Percentiles rank a stretch among this genome's conserved stretches.
Evolutionary conservation across 2,888 invertebrate species (phyloP).

Genomic region (Caenorhabditis sinica): DNA sequence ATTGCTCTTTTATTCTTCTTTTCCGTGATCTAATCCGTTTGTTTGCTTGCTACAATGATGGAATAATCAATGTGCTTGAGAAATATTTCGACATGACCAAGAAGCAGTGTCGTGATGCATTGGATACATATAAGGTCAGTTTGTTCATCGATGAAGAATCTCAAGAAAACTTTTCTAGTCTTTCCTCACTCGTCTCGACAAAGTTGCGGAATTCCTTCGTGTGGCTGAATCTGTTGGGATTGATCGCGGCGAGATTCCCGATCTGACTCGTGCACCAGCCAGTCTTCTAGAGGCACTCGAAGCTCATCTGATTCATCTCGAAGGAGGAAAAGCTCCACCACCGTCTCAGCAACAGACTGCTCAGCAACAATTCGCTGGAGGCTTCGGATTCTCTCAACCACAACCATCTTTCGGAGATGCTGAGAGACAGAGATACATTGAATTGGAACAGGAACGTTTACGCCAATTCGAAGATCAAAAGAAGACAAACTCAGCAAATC

Average conservation of each 20-base stretch:
- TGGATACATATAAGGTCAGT: conserved; percentile 92
- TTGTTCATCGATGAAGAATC: neutral
- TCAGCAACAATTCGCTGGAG: conserved; percentile 45
- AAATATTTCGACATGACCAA: conserved; percentile 99
- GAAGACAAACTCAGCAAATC: conserved; percentile 63
- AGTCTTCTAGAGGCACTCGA: conserved; percentile 97
- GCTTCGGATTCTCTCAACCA: conserved; percentile 47
- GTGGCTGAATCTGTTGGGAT: conserved; percentile 93
- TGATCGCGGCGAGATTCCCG: conserved; percentile 98
- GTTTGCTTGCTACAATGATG: conserved; percentile 99
- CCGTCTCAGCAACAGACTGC: conserved; percentile 67
- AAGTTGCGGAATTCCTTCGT: conserved; percentile 97
- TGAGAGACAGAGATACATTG: conserved; percentile 89
- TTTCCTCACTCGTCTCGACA: conserved; percentile 91
- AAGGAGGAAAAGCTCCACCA: conserved; percentile 87
- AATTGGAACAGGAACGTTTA: conserved; percentile 97
- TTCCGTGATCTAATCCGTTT: conserved; percentile 98
- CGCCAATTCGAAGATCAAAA: conserved; percentile 81
- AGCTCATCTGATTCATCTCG: conserved; percentile 94
- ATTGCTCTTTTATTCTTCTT: conserved; percentile 98
- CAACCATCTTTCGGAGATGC: conserved; percentile 84
- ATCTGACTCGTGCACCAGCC: conserved; percentile 97
- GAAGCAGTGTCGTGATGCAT: conserved; percentile 97
- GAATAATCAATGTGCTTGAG: conserved; percentile 86
- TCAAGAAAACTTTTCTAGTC: conserved; percentile 69